Conservation (phyloP, 2,113 vertebrate genomes). For the Myotis brandtii region DNA sequence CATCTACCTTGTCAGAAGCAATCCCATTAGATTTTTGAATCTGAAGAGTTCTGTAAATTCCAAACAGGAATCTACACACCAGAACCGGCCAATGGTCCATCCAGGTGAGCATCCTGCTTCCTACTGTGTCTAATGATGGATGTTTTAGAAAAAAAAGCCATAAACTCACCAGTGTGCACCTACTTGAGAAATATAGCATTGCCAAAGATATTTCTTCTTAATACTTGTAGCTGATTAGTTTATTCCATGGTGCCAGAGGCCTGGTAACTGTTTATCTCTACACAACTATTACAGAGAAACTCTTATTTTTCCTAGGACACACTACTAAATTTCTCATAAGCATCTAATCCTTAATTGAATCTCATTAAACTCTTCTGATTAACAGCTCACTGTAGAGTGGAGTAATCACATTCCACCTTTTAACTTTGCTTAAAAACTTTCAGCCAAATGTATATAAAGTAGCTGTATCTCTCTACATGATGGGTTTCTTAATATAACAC, state of each 20-base stretch:
- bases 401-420: conserved; percentile 13
- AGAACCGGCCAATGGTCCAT: conserved; percentile 12
- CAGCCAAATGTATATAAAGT: neutral
- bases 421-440: conserved; percentile 55
- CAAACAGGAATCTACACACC: conserved; percentile 46
- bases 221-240: conserved; percentile 3
- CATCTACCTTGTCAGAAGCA: conserved; percentile 5
- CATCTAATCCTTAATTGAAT: conserved; percentile 61
- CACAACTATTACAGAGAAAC: neutral
- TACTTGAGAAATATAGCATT: conserved; percentile 21
- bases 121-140: neutral
- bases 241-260: neutral
- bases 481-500: neutral
- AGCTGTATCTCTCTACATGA: neutral
- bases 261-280: conserved; percentile 28
- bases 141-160: neutral
- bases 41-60: conserved; percentile 36
- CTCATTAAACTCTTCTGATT: conserved; percentile 62
- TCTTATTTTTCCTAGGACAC: neutral
- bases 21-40: conserved; percentile 3
- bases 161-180: conserved; percentile 7
- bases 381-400: conserved; percentile 19
- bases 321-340: conserved; percentile 57
- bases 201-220: neutral
- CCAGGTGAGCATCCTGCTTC: neutral